Percentiles rank a stretch among this genome's conserved stretches.
Conservation (phyloP, 2,888 invertebrate genomes). For the Epinotia demarniana region DNA sequence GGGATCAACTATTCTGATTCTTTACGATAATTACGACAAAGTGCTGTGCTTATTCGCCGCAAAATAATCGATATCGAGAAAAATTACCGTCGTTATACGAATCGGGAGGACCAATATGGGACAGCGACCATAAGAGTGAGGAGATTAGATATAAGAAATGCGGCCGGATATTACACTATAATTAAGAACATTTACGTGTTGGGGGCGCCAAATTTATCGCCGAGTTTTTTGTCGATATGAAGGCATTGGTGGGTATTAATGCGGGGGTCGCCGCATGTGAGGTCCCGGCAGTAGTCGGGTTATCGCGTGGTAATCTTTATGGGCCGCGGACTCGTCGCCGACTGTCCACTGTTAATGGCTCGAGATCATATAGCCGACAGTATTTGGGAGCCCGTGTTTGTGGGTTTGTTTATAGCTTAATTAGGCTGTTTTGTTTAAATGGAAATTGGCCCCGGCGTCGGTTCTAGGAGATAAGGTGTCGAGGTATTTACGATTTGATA, state of each 20-base stretch:
- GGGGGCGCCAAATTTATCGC: slow-evolving; percentile 84
- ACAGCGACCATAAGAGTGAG: slow-evolving; percentile 71
- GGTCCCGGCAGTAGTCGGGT: slow-evolving; percentile 81
- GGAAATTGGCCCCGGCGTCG: slow-evolving; percentile 72
- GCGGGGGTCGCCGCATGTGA: slow-evolving; percentile 76
- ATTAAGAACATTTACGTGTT: slow-evolving; percentile 83
- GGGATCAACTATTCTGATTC: slow-evolving; percentile 49
- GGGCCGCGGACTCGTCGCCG: slow-evolving; percentile 77
- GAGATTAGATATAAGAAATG: slow-evolving; percentile 78
- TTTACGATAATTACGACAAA: slow-evolving; percentile 47
- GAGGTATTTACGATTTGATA: slow-evolving; percentile 81
- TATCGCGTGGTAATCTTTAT: slow-evolving; percentile 84
- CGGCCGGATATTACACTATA: slow-evolving; percentile 81
- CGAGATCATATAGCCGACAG: slow-evolving; percentile 73
- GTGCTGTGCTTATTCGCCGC: slow-evolving; percentile 40
- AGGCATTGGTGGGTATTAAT: slow-evolving; percentile 80
- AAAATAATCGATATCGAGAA: slow-evolving; percentile 67
- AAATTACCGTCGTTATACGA: slow-evolving; percentile 61
- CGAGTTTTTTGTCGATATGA: slow-evolving; percentile 82
- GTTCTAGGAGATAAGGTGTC: slow-evolving; percentile 80
- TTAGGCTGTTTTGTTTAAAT: slow-evolving; percentile 83
- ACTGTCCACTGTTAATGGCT: slow-evolving; percentile 82
- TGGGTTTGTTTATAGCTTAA: slow-evolving; percentile 84
- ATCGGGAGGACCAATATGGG: slow-evolving; percentile 56
- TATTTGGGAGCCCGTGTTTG: slow-evolving; percentile 79